Conservation (phyloP, 2,113 vertebrate species). For the Mus pahari region DNA sequence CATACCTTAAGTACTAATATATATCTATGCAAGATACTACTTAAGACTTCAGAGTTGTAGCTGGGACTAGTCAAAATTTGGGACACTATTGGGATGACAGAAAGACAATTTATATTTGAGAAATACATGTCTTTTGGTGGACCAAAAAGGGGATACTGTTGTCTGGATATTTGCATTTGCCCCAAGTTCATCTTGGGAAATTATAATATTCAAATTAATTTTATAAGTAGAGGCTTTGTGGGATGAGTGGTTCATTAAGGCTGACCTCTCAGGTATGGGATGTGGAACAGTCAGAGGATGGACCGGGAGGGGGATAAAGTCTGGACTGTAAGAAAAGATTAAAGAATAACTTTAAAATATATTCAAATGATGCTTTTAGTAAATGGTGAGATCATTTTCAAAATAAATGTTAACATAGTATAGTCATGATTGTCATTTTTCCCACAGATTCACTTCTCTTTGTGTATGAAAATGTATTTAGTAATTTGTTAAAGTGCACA, state of each 20-base stretch:
- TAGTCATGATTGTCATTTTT: background rate
- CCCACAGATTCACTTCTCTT: background rate
- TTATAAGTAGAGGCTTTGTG: background rate
- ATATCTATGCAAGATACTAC: background rate
- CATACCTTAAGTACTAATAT: background rate
- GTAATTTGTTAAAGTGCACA: background rate
- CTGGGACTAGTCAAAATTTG: background rate
- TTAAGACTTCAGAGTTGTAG: background rate
- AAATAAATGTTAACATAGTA: background rate
- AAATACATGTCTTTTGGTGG: background rate
- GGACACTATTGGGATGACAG: background rate
- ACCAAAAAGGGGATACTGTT: background rate
- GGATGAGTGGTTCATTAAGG: background rate
- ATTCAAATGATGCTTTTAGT: background rate
- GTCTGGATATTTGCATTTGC: background rate
- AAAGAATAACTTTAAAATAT: too few relatives aligned
- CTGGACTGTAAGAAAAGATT: too few relatives aligned
- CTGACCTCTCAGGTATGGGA: too few relatives aligned
- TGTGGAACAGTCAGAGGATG: too few relatives aligned
- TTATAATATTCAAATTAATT: background rate
- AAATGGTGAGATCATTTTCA: background rate
- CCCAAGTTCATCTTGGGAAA: background rate
- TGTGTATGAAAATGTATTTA: background rate
- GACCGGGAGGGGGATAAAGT: too few relatives aligned
- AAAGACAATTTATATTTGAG: background rate